Evolutionary conservation across 2,888 invertebrate species (phyloP).

Genomic region (Phymatocera aterrima): DNA sequence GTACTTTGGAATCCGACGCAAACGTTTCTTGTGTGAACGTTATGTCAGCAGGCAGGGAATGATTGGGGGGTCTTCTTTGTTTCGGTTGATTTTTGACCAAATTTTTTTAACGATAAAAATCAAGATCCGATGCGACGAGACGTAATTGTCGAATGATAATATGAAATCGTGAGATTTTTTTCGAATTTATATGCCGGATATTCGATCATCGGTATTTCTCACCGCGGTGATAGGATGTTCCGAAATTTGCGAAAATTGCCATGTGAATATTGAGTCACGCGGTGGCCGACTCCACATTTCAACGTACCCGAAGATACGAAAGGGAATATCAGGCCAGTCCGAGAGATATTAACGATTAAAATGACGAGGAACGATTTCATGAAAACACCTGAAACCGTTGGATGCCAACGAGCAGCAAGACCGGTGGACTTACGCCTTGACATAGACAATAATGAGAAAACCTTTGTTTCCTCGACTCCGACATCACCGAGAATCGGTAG

Average conservation of each 20-base stretch:
- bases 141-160: no score
- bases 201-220: no score
- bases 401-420: constrained; percentile 5
- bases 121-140: no score
- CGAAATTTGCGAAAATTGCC: no score
- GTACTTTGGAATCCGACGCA: constrained; percentile 7
- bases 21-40: not conserved
- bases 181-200: no score
- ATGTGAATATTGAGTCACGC: no score
- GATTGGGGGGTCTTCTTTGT: not conserved
- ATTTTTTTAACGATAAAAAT: not conserved
- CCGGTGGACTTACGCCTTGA: not conserved
- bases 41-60: not conserved
- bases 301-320: no score
- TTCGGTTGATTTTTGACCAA: not conserved
- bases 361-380: constrained; percentile 62
- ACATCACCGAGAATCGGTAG: constrained; percentile 51
- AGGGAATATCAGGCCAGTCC: no score
- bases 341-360: not conserved
- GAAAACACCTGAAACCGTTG: constrained; percentile 65
- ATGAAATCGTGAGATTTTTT: no score
- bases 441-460: not conserved
- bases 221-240: no score
- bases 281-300: no score
- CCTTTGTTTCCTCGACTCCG: constrained; percentile 43